Percentiles rank a stretch among this genome's conserved stretches.
Evolutionary conservation across 1,140 invertebrate species (phyloP).

Genomic region (Pseudomyrmex pallidus): DNA sequence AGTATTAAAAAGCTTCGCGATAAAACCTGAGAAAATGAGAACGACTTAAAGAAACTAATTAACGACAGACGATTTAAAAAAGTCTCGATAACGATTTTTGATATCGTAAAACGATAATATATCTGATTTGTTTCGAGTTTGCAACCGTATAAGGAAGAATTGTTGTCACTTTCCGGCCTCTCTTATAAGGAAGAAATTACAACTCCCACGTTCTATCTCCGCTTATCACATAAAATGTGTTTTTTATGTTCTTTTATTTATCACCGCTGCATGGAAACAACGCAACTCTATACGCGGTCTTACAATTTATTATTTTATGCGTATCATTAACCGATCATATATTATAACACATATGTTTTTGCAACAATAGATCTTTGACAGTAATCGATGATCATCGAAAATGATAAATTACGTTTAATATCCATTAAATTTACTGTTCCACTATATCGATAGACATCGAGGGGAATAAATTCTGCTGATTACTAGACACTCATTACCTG

Average conservation of each 20-base stretch:
- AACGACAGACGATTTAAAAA: neutral
- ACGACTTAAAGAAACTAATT: neutral
- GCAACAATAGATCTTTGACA: slow-evolving; percentile 24
- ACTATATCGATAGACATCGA: slow-evolving; percentile 6
- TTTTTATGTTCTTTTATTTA: slow-evolving; percentile 56
- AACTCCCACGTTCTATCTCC: slow-evolving; percentile 10
- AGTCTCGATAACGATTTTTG: slow-evolving; percentile 10
- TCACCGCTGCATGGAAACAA: slow-evolving; percentile 71
- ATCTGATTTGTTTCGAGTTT: slow-evolving; percentile 7
- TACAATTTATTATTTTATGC: slow-evolving; percentile 49
- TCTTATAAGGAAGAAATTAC: slow-evolving; percentile 7
- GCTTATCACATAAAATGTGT: slow-evolving; percentile 17
- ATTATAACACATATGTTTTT: slow-evolving; percentile 25
- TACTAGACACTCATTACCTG: slow-evolving; percentile 22
- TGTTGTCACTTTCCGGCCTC: no score
- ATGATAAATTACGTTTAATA: neutral
- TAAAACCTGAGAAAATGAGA: neutral
- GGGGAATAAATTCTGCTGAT: slow-evolving; percentile 10
- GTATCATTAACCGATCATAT: slow-evolving; percentile 61
- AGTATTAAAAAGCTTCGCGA: neutral
- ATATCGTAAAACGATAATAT: slow-evolving; percentile 6
- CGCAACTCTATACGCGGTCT: slow-evolving; percentile 23
- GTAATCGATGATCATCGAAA: neutral
- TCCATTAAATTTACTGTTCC: slow-evolving; percentile 6
- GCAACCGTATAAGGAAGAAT: slow-evolving; percentile 14